Base-by-base conservation (phyloP, 2,888 invertebrate species). In the Ophraella communa region DNA sequence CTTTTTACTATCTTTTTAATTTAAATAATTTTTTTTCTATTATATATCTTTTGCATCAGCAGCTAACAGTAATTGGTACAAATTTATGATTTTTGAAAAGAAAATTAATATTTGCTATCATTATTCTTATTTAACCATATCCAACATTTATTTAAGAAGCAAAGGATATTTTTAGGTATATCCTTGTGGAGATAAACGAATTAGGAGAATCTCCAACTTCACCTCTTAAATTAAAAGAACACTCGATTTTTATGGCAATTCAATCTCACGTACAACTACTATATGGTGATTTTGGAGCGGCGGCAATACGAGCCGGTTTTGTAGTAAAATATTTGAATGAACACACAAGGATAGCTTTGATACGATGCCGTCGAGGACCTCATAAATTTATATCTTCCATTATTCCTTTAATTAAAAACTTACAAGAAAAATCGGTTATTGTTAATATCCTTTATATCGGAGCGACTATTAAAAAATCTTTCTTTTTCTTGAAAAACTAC, bases 381-480 rank as follows among this genome's bases (percentile, higher is more conserved):
- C 92, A 94, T 76, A 86, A 84, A 74, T 87, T 91, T 79, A 84
- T 93, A 0, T 84, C 89, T 0, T 90, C 89, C 76, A 83, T 86
- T 65, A 75, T 94, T 69, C 92, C 93, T 11, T 85, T 88, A 71
- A 85, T 93, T 55, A 89, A 85, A n/a, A 84, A 86, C 74, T 83
- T 93, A 44, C 89, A 88, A 8, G 86, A 86, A 23, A 84, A 87
- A 67, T 81, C 83, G 54, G 89, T 91, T 0, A 84, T 82, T 57
- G 79, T 92, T 21, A 86, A 85, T 55, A 91, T 89, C 17, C 79
- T 93, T 3, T 92, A 93, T 79, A 85, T 88, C 1, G 92, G 93
- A 20, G 93, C 93, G 2, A 92, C 93, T 14, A 84, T 94, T 57
- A 90, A 88, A 80, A 91, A 93, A 69, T 92, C 93, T 80, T 92